Base-by-base conservation (phyloP, 1,140 invertebrate genomes). In the Hypsibius dujardini region DNA sequence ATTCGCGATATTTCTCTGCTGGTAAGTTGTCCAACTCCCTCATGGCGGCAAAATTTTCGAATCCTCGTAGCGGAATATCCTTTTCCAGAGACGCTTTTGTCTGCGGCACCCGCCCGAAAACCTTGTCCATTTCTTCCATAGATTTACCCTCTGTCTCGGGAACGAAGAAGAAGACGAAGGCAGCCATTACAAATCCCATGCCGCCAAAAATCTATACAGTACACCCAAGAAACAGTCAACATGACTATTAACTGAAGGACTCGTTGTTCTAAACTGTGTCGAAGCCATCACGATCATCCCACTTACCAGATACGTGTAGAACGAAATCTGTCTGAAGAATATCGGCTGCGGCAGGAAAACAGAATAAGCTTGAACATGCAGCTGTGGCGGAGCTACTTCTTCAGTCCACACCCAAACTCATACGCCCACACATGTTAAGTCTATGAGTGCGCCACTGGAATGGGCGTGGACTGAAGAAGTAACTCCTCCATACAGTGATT, bases 61-160 rank as follows among this genome's bases (percentile, higher is more conserved):
- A 28, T 28, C 28, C 28, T 28, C 28, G 28, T 28, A 28, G 28
- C 28, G 28, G 28, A 28, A 28, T 28, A 28, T 28, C 28, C 28
- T 28, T 28, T 28, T 28, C 28, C 28, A 28, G 28, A 28, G 28
- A 28, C 28, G 28, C 28, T 28, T 28, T 28, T 28, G 28, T 28
- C 28, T 28, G 28, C 28, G 62, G 62, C 12, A 67, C 62, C 12
- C 42, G 62, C 12, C 62, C 76, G 76, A 84, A 84, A 0, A 84
- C 80, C 78, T 77, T 76, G 60, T 81, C 79, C 75, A 95, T 93
- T 76, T 95, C 90, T 77, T 95, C 90, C 67, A 95, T 82, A 72
- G 85, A 89, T 76, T 87, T 87, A 2, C 91, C 91, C 76, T 89
- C 87, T 0, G 92, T 95, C 80, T 95, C 92, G 28, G 92, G 92